Base-by-base conservation (phyloP, 53 echinoderm and acorn worm genomes). In the Holothuria scabra region DNA sequence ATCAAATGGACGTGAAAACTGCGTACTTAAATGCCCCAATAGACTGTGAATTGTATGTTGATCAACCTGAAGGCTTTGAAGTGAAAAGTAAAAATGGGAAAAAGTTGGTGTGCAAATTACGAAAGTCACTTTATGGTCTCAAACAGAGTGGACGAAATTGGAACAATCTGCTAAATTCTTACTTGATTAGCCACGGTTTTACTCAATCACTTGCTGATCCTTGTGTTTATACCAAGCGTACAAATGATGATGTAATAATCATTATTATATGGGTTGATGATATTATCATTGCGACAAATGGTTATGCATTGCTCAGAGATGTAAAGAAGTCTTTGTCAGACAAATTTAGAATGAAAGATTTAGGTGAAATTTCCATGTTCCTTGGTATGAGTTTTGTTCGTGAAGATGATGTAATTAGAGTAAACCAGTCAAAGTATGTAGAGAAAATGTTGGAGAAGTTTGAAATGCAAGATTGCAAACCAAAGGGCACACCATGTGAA, bases 101-200 rank as follows among this genome's bases (percentile, higher is more conserved):
- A 59, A 80, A 59, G 60, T 59, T 80, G 5, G 89, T 88, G 8
- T 83, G 46, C n/a, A 84, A 76, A 64, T 46, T 84, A 41, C 76
- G 84, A 20, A 88, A 88, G 26, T 88, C 84, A 26, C 7, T 88
- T 23, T 88, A 84, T 63, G 89, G 89, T 35, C 62, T 88, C 37
- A 88, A 88, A 63, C 89, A 88, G 65, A 64, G 74, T 80, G 89
- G 89, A 46, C 59, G 79, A 33, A 84, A 28, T 23, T 84, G 89
- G 76, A 76, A 75, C 21, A 59, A 61, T 24, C 13, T 88, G 67
- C n/a, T 84, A 13, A 67, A 88, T 26, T 41, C 61, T 5, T 72
- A 84, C 28, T 65, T 88, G 28, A 49, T 20, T 63, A 52, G 32
- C 38, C 41, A 84, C 20, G 66, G 67, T 13, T 88, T 84, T 49